A percentile compares a stretch with the other conserved stretches of the same genome.
These are phyloP conservation scores for Hydrocynus forskahlii DNA, from an alignment of 2,797 vertebrate genomes.

Conservation along the genomic window DNA sequence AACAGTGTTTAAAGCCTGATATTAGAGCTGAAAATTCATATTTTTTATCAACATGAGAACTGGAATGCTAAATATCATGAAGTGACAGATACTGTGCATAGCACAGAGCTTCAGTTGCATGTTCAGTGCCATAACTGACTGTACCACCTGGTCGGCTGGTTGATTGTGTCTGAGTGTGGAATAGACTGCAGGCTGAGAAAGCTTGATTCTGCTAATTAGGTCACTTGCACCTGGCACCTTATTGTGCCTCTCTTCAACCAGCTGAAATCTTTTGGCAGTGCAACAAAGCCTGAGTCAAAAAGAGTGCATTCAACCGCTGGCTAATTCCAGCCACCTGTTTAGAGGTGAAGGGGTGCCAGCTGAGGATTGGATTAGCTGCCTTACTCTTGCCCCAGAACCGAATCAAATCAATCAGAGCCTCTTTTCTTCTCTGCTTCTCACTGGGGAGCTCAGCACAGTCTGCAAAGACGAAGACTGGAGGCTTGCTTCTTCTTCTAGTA, in stretches of 20 bases:
- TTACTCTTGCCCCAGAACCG: slow-evolving; percentile 49
- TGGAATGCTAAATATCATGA: background rate
- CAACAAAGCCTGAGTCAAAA: slow-evolving; percentile 54
- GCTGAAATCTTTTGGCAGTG: slow-evolving; percentile 54
- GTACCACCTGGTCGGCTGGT: slow-evolving; percentile 28
- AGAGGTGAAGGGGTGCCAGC: slow-evolving; percentile 53
- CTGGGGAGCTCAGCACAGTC: slow-evolving; percentile 31
- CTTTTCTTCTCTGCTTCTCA: slow-evolving; percentile 38
- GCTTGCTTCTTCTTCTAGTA: background rate
- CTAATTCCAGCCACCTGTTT: slow-evolving; percentile 59
- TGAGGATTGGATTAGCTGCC: slow-evolving; percentile 50
- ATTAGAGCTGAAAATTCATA: no score
- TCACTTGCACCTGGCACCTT: slow-evolving; percentile 57
- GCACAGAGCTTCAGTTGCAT: background rate
- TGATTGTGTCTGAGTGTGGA: slow-evolving; percentile 20
- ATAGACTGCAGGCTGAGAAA: slow-evolving; percentile 31
- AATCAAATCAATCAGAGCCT: slow-evolving; percentile 54
- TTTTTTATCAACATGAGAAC: background rate
- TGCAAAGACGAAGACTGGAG: slow-evolving; percentile 36
- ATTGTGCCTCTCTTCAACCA: slow-evolving; percentile 55
- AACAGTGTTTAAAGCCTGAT: no score
- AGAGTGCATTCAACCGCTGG: slow-evolving; percentile 38
- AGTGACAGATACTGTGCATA: background rate
- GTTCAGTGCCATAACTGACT: slow-evolving; percentile 23
- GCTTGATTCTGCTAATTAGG: slow-evolving; percentile 66